Conservation (phyloP, 2,888 invertebrate genomes). For the Papilio protenor region DNA sequence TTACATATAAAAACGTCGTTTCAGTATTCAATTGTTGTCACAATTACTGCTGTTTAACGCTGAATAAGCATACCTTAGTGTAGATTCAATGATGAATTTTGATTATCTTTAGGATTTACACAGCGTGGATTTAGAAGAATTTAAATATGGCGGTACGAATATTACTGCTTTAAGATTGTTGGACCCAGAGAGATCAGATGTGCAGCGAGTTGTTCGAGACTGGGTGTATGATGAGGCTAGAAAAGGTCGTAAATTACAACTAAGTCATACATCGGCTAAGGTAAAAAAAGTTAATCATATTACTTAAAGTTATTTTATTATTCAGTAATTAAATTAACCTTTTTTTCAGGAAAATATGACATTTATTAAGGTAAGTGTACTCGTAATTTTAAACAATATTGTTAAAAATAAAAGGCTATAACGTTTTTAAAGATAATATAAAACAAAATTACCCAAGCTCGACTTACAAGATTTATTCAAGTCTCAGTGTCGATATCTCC, state of each 20-base stretch:
- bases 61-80: too few relatives aligned
- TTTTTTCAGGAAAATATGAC: constrained; percentile 87
- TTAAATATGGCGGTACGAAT: constrained; percentile 97
- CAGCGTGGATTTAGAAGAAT: constrained; percentile 95
- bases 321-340: constrained; percentile 43
- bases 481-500: too few relatives aligned
- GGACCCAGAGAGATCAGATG: constrained; percentile 92
- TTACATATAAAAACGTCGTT: too few relatives aligned
- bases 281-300: constrained; percentile 59
- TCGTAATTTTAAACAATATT: background rate
- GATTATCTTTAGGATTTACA: constrained; percentile 89
- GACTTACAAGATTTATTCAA: too few relatives aligned
- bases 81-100: too few relatives aligned
- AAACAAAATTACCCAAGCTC: background rate
- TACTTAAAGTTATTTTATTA: constrained; percentile 23
- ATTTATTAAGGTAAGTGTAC: constrained; percentile 86
- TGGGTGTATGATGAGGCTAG: constrained; percentile 92
- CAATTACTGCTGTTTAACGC: too few relatives aligned
- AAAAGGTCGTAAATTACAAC: constrained; percentile 85
- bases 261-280: constrained; percentile 84
- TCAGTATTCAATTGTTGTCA: too few relatives aligned
- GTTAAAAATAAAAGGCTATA: too few relatives aligned
- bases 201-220: constrained; percentile 90
- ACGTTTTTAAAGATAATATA: background rate
- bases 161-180: constrained; percentile 96